Conservation (phyloP, 2,888 invertebrate species). For the Scelioninae gen. 1 region DNA sequence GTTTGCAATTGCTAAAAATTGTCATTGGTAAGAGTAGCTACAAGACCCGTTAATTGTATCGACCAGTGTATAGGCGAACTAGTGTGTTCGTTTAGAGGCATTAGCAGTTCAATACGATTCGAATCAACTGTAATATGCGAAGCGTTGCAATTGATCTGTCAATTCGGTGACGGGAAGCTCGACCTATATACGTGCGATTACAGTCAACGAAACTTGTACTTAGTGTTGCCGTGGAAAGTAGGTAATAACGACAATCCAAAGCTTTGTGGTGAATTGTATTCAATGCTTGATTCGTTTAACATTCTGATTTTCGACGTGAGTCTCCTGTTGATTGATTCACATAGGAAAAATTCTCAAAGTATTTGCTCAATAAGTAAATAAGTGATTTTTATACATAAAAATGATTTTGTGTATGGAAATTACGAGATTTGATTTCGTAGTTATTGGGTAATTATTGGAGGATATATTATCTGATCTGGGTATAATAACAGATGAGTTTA, state of each 20-base stretch:
- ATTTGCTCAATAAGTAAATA: conserved; percentile 45
- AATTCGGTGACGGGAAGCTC: conserved; percentile 15
- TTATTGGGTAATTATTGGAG: conserved; percentile 45
- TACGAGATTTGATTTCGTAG: conserved; percentile 1
- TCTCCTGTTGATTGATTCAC: not conserved
- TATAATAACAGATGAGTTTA: conserved; percentile 23
- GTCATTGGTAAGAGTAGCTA: conserved; percentile 27
- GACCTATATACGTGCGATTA: conserved; percentile 28
- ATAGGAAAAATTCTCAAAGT: conserved; percentile 10
- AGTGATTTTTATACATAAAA: conserved; percentile 29
- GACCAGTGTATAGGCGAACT: conserved; percentile 19
- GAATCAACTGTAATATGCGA: conserved; percentile 9
- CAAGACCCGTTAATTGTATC: conserved; percentile 50
- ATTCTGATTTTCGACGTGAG: conserved; percentile 77
- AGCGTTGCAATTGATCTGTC: conserved; percentile 12
- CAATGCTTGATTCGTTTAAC: conserved; percentile 81
- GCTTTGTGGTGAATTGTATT: conserved; percentile 81
- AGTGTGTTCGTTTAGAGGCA: not conserved
- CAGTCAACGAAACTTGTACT: conserved; percentile 62
- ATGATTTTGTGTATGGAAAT: conserved; percentile 24
- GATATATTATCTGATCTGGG: not conserved
- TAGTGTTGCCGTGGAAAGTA: conserved; percentile 72
- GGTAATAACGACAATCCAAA: conserved; percentile 83
- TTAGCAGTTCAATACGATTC: conserved; percentile 11
- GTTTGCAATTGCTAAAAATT: conserved; percentile 36